Evolutionary conservation across 2,888 invertebrate genomes (phyloP), one percentile per base, ranked within the genome.

Genomic region (Melanargia galathea): DNA sequence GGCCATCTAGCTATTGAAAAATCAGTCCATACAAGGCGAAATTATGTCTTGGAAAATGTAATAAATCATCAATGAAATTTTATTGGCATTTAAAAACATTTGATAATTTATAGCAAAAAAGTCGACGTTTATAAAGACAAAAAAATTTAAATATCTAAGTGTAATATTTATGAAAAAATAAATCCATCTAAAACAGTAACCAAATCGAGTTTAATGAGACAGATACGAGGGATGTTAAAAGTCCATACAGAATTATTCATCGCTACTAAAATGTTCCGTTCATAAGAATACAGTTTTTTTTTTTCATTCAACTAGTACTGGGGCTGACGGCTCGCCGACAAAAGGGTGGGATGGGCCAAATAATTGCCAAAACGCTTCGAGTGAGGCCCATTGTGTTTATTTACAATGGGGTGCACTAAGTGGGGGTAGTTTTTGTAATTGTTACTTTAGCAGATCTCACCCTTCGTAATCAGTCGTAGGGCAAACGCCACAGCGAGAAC

Each of bases 361-460:
- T 90, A 90, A 91, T 91, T 90, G 90, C 90, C 90, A 84, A 90
- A 91, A 89, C 90, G 90, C 89, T 90, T 87, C 89, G 86, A 87
- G 85, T 84, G 86, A 87, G 83, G 81, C 81, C 87, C 75, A 90
- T 91, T 90, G 90, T 91, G 83, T 84, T 79, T 84, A 80, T 87
- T 86, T 84, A 90, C 88, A 91, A 91, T 87, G 69, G 90, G 90
- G 90, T 86, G 83, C 82, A 77, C 80, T 85, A 86, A 90, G 90
- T 89, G 90, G 90, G 90, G 90, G 90, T 90, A 90, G 90, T 89
- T 90, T 89, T 91, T 90, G 82, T 90, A 90, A 89, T 89, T 89
- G 90, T 90, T 86, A 86, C 87, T 87, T 83, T 70, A 74, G 71
- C 71, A 76, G 77, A 77, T 73, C 75, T 78, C 82, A 78, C 84